Conservation (phyloP, 2,113 vertebrate genomes). For the Coturnix japonica region DNA sequence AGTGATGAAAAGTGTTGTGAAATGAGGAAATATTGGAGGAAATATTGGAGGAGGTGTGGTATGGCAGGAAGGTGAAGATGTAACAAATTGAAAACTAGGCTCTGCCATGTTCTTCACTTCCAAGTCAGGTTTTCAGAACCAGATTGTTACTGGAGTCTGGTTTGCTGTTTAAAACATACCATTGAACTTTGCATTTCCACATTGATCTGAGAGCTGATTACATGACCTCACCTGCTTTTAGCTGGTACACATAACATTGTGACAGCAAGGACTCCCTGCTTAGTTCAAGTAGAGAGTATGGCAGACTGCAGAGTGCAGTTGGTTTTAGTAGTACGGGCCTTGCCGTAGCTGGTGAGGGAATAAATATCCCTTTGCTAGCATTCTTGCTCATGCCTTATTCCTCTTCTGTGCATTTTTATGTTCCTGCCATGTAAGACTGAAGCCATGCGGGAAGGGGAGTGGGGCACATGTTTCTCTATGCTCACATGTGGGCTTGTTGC, state of each 20-base stretch:
- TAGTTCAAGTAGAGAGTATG: background rate
- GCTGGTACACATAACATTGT: background rate
- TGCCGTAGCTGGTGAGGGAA: background rate
- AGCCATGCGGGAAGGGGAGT: background rate
- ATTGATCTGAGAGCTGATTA: background rate
- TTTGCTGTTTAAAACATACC: background rate
- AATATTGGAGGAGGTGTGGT: background rate
- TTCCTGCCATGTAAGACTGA: constrained; percentile 49
- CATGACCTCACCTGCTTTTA: background rate
- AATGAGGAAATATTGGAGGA: no score
- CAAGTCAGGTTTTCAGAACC: background rate
- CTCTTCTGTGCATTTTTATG: constrained; percentile 56
- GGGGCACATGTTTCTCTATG: constrained; percentile 65
- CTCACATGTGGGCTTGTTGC: constrained; percentile 73
- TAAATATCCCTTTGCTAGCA: constrained; percentile 50
- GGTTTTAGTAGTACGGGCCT: background rate
- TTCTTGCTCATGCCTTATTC: constrained; percentile 60
- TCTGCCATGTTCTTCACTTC: background rate
- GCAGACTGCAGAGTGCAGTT: background rate
- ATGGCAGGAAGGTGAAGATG: background rate
- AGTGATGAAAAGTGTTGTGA: background rate
- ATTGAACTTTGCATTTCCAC: background rate
- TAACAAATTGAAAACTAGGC: background rate
- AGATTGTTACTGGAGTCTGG: background rate
- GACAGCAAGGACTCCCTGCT: background rate